Conservation (phyloP, 1,140 invertebrate genomes). For the Oncopeltus fasciatus region DNA sequence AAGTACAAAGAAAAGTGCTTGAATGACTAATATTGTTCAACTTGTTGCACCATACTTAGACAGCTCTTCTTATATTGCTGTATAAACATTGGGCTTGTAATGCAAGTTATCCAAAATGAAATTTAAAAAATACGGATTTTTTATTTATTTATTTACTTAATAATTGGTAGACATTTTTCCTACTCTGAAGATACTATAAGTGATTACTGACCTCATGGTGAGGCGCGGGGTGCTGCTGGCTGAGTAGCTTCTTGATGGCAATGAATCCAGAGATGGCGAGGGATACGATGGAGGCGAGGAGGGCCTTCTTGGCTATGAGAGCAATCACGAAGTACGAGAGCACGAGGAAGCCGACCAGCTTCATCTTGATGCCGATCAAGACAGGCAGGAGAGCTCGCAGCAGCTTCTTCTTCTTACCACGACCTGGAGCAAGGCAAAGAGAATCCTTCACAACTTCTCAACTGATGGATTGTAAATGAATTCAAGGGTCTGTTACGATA, state of each 20-base stretch:
- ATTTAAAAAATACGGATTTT: background rate
- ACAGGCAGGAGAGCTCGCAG: constrained; percentile 41
- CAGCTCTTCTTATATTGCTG: no score
- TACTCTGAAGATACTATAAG: no score
- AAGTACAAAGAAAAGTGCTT: no score
- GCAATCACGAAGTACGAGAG: constrained; percentile 42
- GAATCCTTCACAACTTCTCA: no score
- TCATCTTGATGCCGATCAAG: constrained; percentile 42
- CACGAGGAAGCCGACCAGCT: constrained; percentile 38
- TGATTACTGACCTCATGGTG: background rate
- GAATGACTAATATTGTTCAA: background rate
- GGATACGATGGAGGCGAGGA: constrained; percentile 43
- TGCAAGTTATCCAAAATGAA: background rate
- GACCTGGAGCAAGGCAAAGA: constrained; percentile 30
- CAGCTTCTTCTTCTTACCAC: constrained; percentile 44
- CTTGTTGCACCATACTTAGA: no score
- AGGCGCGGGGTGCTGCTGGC: constrained; percentile 17
- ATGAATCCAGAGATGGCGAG: constrained; percentile 44
- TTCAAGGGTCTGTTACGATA: no score
- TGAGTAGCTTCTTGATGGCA: constrained; percentile 36
- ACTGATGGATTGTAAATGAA: no score
- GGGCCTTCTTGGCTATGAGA: constrained; percentile 49
- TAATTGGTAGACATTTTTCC: no score
- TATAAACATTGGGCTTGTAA: background rate
- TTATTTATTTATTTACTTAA: background rate